phyloP scores from a whole-genome alignment of 2,113 vertebrate genomes.

The Anoura caudifer region DNA sequence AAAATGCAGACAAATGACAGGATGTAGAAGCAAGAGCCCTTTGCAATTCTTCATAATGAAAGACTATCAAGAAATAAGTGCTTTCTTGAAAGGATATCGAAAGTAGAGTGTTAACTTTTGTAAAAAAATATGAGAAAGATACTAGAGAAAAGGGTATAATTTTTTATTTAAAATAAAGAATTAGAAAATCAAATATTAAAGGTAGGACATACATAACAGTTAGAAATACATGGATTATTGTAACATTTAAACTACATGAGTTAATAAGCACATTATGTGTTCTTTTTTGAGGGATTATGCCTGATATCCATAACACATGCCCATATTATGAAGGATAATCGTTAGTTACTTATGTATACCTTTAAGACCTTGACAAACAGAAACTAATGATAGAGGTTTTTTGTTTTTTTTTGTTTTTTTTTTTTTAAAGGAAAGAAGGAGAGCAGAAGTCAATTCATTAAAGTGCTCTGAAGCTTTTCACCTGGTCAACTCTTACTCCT shows the following conservation, averaged over 20 bases:
- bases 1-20: neutral
- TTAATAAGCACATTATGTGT: neutral
- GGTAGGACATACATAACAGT: neutral
- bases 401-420: too few species aligned
- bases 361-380: neutral
- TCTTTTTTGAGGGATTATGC: neutral
- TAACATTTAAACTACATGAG: neutral
- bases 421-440: neutral
- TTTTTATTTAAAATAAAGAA: neutral
- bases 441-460: neutral
- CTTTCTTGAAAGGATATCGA: neutral
- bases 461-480: neutral
- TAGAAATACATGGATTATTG: neutral
- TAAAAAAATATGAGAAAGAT: neutral
- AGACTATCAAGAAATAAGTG: neutral
- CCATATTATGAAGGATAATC: neutral
- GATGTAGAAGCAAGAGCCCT: neutral
- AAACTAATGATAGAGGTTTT: neutral
- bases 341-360: neutral
- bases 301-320: neutral
- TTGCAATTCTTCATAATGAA: neutral
- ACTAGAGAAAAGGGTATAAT: neutral
- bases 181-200: neutral
- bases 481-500: neutral
- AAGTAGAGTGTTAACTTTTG: neutral